phyloP scores from a whole-genome alignment of 2,113 vertebrate genomes.

The Morphnarchus princeps region DNA sequence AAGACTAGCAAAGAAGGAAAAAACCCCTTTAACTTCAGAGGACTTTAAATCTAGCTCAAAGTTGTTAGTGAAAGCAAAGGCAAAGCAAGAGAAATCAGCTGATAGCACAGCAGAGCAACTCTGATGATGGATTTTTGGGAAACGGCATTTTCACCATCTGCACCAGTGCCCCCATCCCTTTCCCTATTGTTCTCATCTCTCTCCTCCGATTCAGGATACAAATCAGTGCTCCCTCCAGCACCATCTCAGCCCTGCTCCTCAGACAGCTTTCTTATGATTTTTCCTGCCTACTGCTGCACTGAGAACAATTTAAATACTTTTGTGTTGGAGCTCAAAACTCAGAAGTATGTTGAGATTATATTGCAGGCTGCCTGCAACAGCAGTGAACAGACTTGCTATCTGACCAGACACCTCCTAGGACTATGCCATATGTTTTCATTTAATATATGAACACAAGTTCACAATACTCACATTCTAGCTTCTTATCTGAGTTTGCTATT shows the following conservation, averaged over 20 bases:
- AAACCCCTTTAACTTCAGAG: not conserved
- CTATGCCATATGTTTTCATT: not conserved
- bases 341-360: not conserved
- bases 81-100: not conserved
- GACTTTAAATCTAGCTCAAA: not conserved
- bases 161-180: not conserved
- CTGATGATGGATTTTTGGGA: not conserved
- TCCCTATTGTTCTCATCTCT: not conserved
- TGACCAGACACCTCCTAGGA: not conserved
- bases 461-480: not conserved
- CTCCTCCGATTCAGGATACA: rapidly evolving
- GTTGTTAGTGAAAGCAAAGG: not conserved
- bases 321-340: not conserved
- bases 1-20: not conserved
- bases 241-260: not conserved
- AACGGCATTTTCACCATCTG: not conserved
- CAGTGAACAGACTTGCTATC: not conserved
- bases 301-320: not conserved
- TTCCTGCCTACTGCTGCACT: not conserved
- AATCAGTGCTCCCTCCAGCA: not conserved
- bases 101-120: not conserved
- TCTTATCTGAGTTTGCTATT: not conserved
- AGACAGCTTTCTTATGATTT: not conserved
- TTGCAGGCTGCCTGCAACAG: not conserved
- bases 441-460: not conserved